Evolutionary conservation across 64 coral and sea anemone genomes (phyloP).

Genomic region (Hydrozoanthus tunicans): DNA sequence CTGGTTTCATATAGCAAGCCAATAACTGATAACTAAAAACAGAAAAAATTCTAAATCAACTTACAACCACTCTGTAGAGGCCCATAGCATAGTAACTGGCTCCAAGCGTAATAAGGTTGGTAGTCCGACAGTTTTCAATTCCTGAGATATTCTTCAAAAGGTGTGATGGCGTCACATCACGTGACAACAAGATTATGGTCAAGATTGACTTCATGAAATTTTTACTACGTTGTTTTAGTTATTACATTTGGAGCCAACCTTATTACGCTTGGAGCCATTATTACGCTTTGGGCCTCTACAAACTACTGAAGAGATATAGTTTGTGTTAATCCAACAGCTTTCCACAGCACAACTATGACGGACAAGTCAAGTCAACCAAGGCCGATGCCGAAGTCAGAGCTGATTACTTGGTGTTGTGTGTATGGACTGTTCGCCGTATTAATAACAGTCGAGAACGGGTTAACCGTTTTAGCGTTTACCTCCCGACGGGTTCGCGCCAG

Average conservation of each 20-base stretch:
- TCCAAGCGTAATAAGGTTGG: no score
- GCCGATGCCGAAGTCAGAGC: slow-evolving; percentile 4
- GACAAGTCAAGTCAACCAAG: background rate
- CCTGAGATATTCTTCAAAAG: no score
- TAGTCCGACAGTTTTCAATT: no score
- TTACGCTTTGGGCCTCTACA: background rate
- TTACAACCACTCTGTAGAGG: no score
- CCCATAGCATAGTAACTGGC: no score
- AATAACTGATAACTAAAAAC: no score
- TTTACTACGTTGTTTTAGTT: background rate
- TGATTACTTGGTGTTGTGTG: slow-evolving; percentile 11
- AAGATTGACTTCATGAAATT: background rate
- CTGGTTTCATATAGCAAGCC: no score
- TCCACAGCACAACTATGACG: background rate
- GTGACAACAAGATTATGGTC: no score
- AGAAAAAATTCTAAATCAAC: no score
- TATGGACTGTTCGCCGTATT: slow-evolving; percentile 11
- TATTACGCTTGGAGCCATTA: no score
- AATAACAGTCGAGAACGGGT: slow-evolving; percentile 27
- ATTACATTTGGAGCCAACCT: no score
- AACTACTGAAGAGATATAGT: background rate
- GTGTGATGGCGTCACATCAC: no score
- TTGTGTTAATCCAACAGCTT: background rate
- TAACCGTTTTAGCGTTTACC: slow-evolving; percentile 26
- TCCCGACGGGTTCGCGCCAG: slow-evolving; percentile 5